Percentiles rank a stretch among this genome's conserved stretches.
phyloP scores from a whole-genome alignment of 2,113 vertebrate genomes.

The Tragelaphus buxtoni region DNA sequence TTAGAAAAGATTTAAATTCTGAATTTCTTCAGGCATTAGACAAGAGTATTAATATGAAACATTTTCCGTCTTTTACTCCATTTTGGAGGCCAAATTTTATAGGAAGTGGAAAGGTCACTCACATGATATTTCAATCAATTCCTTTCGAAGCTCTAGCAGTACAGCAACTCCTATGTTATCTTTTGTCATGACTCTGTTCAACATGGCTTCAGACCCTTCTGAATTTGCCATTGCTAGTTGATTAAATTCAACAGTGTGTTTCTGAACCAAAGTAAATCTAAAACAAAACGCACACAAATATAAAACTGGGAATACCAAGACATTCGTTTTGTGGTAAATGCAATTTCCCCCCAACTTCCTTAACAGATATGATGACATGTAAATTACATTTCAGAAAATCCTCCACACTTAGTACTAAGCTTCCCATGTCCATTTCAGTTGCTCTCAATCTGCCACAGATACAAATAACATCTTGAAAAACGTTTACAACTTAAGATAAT shows the following conservation, averaged over 20 bases:
- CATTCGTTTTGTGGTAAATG: background rate
- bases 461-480: background rate
- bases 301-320: conserved; percentile 27
- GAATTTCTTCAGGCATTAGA: conserved; percentile 62
- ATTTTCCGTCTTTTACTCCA: conserved; percentile 2
- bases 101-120: conserved; percentile 74
- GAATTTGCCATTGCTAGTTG: conserved; percentile 99
- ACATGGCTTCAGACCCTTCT: conserved; percentile 97
- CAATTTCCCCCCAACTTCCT: background rate
- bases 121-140: conserved; percentile 95
- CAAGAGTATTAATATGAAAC: background rate
- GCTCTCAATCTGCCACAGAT: background rate
- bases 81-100: background rate
- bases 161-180: conserved; percentile 98
- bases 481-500: conserved; percentile 7
- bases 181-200: conserved; percentile 99
- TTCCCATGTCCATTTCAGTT: background rate
- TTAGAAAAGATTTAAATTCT: conserved; percentile 54
- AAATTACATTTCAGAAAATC: conserved; percentile 19
- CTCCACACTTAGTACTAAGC: background rate
- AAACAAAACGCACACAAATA: conserved; percentile 62
- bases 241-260: conserved; percentile 99
- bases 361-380: conserved; percentile 14
- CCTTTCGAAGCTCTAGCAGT: conserved; percentile 93
- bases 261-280: conserved; percentile 97